These are phyloP conservation scores for Oreohelix idahoensis DNA, from an alignment of 1,140 invertebrate species.

Conservation along the genomic window DNA sequence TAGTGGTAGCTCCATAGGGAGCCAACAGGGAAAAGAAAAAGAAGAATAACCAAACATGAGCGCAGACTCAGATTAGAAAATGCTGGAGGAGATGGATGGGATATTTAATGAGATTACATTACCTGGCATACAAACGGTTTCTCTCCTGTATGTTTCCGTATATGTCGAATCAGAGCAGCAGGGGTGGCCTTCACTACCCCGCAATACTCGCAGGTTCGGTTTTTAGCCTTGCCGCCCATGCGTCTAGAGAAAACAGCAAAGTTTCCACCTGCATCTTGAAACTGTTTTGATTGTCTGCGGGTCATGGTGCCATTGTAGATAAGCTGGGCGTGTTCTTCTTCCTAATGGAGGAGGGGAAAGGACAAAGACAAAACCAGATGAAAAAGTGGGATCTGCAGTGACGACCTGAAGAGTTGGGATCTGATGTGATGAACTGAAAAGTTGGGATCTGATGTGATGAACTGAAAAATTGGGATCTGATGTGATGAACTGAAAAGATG, in stretches of 20 bases:
- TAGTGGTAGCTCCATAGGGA: no score
- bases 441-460: no score
- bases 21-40: no score
- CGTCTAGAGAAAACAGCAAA: constrained; percentile 32
- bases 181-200: constrained; percentile 63
- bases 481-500: no score
- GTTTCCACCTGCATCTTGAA: constrained; percentile 1
- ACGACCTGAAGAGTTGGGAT: no score
- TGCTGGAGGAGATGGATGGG: no score
- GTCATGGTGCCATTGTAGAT: constrained; percentile 36
- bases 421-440: no score
- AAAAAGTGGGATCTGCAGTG: no score
- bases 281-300: constrained; percentile 29
- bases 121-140: constrained; percentile 66
- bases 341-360: not conserved
- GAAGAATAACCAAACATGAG: no score
- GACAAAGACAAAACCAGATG: no score
- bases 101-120: not conserved
- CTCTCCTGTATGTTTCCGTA: constrained; percentile 66
- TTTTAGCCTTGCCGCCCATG: constrained; percentile 35
- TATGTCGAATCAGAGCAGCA: constrained; percentile 63
- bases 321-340: not conserved
- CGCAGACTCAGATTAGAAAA: no score
- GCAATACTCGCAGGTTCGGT: constrained; percentile 64
- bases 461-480: no score